A percentile compares a stretch with the other conserved stretches of the same genome.
phyloP scores from a whole-genome alignment of 2,888 invertebrate species.

The Escarpia spicata region DNA sequence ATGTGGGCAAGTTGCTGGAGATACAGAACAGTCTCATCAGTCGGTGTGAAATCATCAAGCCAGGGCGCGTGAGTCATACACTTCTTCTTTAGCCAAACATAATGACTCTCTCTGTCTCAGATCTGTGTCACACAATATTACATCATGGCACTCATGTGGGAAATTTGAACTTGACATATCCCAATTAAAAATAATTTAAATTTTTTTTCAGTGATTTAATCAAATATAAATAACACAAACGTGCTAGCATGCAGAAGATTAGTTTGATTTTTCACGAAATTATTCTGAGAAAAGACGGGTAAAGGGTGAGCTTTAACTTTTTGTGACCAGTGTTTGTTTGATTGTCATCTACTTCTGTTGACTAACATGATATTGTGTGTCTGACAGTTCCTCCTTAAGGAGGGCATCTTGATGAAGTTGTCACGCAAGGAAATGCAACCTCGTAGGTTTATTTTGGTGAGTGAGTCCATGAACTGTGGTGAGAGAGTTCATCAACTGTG shows the following conservation, averaged over 20 bases:
- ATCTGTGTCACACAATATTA: background rate
- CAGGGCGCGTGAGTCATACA: constrained; percentile 67
- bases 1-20: constrained; percentile 69
- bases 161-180: too few relatives aligned
- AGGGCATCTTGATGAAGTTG: constrained; percentile 74
- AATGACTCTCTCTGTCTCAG: background rate
- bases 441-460: constrained; percentile 74
- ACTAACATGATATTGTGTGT: constrained; percentile 14
- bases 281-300: background rate
- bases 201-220: too few relatives aligned
- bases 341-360: constrained; percentile 20
- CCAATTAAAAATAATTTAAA: too few relatives aligned
- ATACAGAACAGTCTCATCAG: constrained; percentile 68
- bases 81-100: background rate
- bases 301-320: background rate
- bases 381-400: constrained; percentile 70
- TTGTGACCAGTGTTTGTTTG: background rate
- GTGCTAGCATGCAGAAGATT: background rate
- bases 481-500: background rate
- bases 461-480: constrained; percentile 35
- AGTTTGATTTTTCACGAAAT: background rate
- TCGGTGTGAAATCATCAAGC: constrained; percentile 68
- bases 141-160: background rate
- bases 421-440: constrained; percentile 74
- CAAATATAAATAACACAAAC: too few relatives aligned